phyloP scores from a whole-genome alignment of 2,888 invertebrate species.

The Amorpha juglandis region DNA sequence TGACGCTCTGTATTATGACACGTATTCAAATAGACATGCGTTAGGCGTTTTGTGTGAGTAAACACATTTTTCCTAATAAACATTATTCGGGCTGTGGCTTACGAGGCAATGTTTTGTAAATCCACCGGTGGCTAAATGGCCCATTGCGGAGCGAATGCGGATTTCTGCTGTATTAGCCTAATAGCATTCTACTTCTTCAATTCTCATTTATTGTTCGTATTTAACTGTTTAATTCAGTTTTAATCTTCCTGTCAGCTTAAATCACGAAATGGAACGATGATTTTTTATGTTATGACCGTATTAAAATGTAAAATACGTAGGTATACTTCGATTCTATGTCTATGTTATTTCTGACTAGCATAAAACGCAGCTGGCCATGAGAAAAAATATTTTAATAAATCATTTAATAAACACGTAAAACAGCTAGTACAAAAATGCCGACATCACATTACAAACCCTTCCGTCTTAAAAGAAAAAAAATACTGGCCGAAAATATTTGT shows the following conservation, averaged over 20 bases:
- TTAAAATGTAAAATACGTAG: too few relatives aligned
- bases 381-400: too few relatives aligned
- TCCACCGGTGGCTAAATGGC: conserved; percentile 71
- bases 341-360: too few relatives aligned
- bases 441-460: too few relatives aligned
- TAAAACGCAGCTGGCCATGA: too few relatives aligned
- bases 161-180: conserved; percentile 74
- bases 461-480: not conserved
- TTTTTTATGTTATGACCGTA: not conserved
- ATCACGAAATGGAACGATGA: not conserved
- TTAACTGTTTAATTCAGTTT: conserved; percentile 54
- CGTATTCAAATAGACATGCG: conserved; percentile 52
- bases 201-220: conserved; percentile 62
- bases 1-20: conserved; percentile 20
- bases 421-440: too few relatives aligned
- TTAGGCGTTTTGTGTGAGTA: conserved; percentile 49
- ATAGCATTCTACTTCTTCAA: conserved; percentile 73
- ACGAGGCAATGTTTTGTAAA: conserved; percentile 74
- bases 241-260: conserved; percentile 43
- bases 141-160: conserved; percentile 71
- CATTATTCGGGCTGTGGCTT: conserved; percentile 64
- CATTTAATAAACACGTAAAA: too few relatives aligned
- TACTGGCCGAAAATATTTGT: conserved; percentile 8
- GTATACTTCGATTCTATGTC: too few relatives aligned
- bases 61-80: conserved; percentile 78